Conservation (phyloP, 2,797 vertebrate genomes). For the Smutsia temminckii region DNA sequence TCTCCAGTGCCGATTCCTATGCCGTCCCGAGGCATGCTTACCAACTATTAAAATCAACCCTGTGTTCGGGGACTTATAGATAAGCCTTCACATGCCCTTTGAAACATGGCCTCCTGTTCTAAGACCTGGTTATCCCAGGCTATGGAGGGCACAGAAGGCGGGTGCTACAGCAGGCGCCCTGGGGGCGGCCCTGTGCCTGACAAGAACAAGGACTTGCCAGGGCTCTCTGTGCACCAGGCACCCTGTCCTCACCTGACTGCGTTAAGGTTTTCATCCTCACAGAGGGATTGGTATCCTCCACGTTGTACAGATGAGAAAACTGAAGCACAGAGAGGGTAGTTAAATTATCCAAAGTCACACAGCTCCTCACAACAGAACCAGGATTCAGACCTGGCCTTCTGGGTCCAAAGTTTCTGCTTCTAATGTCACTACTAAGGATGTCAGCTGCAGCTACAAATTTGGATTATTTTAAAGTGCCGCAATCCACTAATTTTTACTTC, state of each 20-base stretch:
- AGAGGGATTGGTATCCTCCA: rapidly evolving
- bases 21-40: rapidly evolving
- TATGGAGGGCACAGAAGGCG: rapidly evolving
- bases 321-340: neutral
- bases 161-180: rapidly evolving
- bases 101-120: neutral
- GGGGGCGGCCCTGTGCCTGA: no score
- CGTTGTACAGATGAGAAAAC: neutral
- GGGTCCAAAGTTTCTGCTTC: rapidly evolving
- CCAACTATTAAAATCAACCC: neutral
- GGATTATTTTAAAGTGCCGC: neutral
- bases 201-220: rapidly evolving
- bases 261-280: rapidly evolving
- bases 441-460: rapidly evolving
- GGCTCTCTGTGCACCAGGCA: rapidly evolving
- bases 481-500: neutral
- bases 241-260: rapidly evolving
- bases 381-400: no score
- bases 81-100: neutral
- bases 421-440: rapidly evolving
- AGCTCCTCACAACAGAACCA: rapidly evolving
- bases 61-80: rapidly evolving
- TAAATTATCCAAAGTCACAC: neutral
- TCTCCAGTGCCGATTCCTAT: neutral
- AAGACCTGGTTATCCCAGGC: neutral